A percentile compares a stretch with the other conserved stretches of the same genome.
These are phyloP conservation scores for Zaprionus inermis DNA, from an alignment of 1,140 invertebrate genomes.

Conservation along the genomic window DNA sequence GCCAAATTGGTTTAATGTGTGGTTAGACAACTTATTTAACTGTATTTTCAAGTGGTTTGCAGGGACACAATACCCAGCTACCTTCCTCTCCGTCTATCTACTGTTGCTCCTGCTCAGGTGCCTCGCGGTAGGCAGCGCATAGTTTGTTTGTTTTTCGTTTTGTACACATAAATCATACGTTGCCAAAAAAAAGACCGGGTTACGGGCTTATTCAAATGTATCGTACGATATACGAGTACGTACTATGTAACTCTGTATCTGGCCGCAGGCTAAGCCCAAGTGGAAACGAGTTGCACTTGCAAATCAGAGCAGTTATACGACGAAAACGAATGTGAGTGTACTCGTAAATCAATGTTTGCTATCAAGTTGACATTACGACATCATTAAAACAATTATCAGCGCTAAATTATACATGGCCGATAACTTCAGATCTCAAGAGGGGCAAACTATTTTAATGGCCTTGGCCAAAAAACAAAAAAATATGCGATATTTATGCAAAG, in stretches of 20 bases:
- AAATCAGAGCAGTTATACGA: conserved; percentile 25
- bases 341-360: conserved; percentile 67
- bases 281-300: conserved; percentile 9
- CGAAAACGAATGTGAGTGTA: conserved; percentile 9
- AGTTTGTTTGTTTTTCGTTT: conserved; percentile 40
- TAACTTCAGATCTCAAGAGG: conserved; percentile 36
- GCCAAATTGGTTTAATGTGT: conserved; percentile 82
- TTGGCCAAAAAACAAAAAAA: conserved; percentile 3
- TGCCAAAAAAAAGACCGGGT: conserved; percentile 66
- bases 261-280: conserved; percentile 26
- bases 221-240: conserved; percentile 17
- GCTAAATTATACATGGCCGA: conserved; percentile 62
- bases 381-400: conserved; percentile 80
- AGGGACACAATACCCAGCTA: conserved; percentile 38
- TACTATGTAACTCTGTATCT: conserved; percentile 39
- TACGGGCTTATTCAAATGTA: conserved; percentile 45
- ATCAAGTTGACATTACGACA: conserved; percentile 74
- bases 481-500: conserved; percentile 45
- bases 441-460: conserved; percentile 59
- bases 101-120: conserved; percentile 54
- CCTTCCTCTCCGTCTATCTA: background rate
- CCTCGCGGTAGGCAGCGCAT: conserved; percentile 29
- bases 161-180: conserved; percentile 73
- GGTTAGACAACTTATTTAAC: conserved; percentile 83
- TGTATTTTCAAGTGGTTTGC: conserved; percentile 77